phyloP scores from a whole-genome alignment of 2,113 vertebrate genomes.

The Podiceps cristatus region DNA sequence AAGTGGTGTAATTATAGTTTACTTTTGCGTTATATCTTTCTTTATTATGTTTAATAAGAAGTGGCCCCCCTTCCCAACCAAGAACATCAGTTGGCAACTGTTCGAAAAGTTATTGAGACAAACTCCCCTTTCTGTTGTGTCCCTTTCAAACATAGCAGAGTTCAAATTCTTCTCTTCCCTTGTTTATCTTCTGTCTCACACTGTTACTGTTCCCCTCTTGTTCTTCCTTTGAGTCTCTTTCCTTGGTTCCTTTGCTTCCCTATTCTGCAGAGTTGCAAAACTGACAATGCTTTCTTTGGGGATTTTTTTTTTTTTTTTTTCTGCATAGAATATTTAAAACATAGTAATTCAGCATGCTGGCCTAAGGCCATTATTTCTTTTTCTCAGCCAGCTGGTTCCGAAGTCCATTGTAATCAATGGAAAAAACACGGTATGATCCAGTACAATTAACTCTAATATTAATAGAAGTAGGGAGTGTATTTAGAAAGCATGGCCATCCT shows the following conservation, averaged over 20 bases:
- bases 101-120: not conserved
- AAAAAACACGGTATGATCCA: not conserved
- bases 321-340: not conserved
- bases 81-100: not conserved
- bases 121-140: not conserved
- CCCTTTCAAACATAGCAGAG: not conserved
- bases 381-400: not conserved
- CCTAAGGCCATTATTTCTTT: not conserved
- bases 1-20: not conserved
- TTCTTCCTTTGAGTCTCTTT: not conserved
- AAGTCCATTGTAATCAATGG: not conserved
- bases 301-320: not conserved
- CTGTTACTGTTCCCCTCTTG: not conserved
- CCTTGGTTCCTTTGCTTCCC: not conserved
- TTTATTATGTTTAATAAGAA: not conserved
- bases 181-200: not conserved
- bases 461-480: not conserved
- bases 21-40: not conserved
- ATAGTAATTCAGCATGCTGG: not conserved
- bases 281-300: not conserved
- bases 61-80: not conserved
- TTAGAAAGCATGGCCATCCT: not conserved
- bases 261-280: not conserved
- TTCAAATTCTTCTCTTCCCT: not conserved
- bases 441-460: not conserved